Conservation (phyloP, 2,888 invertebrate genomes). For the Conomelus anceps region DNA sequence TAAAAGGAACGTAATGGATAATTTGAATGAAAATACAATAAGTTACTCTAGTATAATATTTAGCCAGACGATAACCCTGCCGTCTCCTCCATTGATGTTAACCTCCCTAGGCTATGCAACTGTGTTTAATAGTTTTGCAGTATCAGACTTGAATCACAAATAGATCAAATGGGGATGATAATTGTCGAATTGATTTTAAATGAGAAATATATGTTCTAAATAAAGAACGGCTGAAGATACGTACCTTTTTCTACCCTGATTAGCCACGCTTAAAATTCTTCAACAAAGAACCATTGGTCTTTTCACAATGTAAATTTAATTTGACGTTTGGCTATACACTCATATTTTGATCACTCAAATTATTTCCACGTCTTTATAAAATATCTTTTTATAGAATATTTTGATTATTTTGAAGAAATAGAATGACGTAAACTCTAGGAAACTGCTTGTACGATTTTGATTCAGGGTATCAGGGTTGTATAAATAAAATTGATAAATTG, state of each 20-base stretch:
- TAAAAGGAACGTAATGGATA: no score
- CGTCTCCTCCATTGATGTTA: neutral
- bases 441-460: neutral
- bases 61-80: neutral
- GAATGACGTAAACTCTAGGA: neutral
- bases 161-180: no score
- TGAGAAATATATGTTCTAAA: neutral
- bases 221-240: constrained; percentile 15
- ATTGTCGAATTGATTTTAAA: no score
- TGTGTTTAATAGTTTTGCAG: neutral
- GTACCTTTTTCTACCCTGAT: constrained; percentile 59
- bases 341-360: neutral
- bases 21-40: no score
- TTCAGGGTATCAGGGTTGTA: no score
- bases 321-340: neutral
- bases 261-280: constrained; percentile 65
- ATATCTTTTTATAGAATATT: neutral
- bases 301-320: neutral
- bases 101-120: neutral
- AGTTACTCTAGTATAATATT: no score
- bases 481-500: no score
- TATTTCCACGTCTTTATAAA: neutral
- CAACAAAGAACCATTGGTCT: constrained; percentile 24
- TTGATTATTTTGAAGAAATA: neutral
- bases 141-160: no score